Percentiles rank a stretch among this genome's conserved stretches.
These are phyloP conservation scores for Pentalonia nigronervosa DNA, from an alignment of 1,140 invertebrate species.

Conservation along the genomic window DNA sequence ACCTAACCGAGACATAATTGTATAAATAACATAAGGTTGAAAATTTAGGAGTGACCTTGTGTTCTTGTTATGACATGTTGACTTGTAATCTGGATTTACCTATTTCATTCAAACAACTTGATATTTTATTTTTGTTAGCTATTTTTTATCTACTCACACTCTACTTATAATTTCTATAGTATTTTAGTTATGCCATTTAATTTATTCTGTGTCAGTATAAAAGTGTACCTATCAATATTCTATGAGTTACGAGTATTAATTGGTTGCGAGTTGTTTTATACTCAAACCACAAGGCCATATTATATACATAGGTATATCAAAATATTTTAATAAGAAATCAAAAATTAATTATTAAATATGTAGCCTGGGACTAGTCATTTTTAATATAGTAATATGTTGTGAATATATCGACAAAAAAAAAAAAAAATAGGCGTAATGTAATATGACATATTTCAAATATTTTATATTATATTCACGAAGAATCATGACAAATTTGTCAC, in stretches of 20 bases:
- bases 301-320: no score
- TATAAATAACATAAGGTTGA: conserved; percentile 6
- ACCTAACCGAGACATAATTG: not conserved
- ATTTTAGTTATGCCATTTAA: no score
- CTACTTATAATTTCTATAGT: not conserved
- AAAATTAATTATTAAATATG: not conserved
- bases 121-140: not conserved
- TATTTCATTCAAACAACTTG: not conserved
- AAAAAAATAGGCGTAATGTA: no score
- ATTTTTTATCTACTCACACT: not conserved
- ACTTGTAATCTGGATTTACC: not conserved
- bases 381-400: no score
- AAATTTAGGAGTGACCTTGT: conserved; percentile 18
- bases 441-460: no score
- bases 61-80: not conserved
- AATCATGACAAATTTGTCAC: no score
- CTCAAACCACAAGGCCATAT: not conserved
- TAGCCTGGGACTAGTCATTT: no score
- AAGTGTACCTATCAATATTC: not conserved
- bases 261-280: not conserved
- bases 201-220: not conserved
- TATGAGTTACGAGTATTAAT: not conserved
- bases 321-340: not conserved
- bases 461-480: no score
- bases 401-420: no score